Evolutionary conservation across 2,888 invertebrate species (phyloP), one percentile per base, ranked within the genome.

Genomic region (Horisme vitalbata): DNA sequence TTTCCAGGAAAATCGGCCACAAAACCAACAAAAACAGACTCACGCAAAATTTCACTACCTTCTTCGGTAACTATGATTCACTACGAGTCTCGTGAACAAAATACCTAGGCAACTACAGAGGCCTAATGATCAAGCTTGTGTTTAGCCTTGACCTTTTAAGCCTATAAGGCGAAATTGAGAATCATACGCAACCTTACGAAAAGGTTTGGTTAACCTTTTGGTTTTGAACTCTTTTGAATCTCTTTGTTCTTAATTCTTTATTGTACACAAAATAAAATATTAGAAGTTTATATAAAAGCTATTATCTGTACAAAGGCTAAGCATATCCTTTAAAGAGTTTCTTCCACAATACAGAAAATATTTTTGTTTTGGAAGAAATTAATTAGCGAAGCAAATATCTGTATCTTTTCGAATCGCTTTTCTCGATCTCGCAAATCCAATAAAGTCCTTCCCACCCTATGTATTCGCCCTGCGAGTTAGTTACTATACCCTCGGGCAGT

Each of bases 1-100:
- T 52, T 51, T 71, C 66, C 58, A 53, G 64, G 68, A 67, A 75
- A 65, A 60, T 33, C 43, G 55, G 35, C 52, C 45, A 52, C 49
- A 51, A 63, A 52, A 58, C 55, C 55, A 61, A 65, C 55, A 45
- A 52, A 50, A 34, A 39, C 45, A 33, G 49, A 38, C 36, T 15
- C 15, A 31, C 46, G 33, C 36, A 44, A 56, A 55, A 55, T 50
- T 2, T 45, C 46, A 46, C 44, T 13, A 46, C 39, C 39, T 56
- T 41, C 34, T 32, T 41, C 47, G 53, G 45, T 43, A 52, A 52
- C 32, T 33, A 45, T 57, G 48, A 63, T 34, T 63, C 55, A 55
- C 46, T 43, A 26, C 5, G 41, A 5, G 24, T 59, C 61, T 69
- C 61, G 57, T 41, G 13, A 23, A 41, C 30, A 45, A 44, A 31